These are phyloP conservation scores for Lophius piscatorius DNA, from an alignment of 2,113 vertebrate species.

Conservation along the genomic window DNA sequence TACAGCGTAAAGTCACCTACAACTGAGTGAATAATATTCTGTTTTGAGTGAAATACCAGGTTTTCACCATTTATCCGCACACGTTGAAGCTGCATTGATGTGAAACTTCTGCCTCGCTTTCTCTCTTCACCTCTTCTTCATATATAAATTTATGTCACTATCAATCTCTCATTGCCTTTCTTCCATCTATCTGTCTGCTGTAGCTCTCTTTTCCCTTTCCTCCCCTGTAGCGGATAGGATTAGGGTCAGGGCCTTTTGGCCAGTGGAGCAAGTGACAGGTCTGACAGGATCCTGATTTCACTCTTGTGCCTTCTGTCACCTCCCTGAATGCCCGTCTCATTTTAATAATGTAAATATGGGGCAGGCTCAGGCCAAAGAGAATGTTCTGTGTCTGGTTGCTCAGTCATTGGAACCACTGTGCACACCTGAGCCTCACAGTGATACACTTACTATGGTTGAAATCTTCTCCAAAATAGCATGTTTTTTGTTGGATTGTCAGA, in stretches of 20 bases:
- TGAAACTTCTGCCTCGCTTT: background rate
- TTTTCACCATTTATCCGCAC: background rate
- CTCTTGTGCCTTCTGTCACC: constrained; percentile 76
- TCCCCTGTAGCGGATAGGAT: constrained; percentile 72
- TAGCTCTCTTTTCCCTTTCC: constrained; percentile 43
- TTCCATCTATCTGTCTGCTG: constrained; percentile 2
- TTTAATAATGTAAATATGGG: constrained; percentile 80
- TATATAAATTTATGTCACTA: constrained; percentile 12
- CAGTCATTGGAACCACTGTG: constrained; percentile 60
- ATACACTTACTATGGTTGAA: constrained; percentile 2
- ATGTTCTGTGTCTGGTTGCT: constrained; percentile 64
- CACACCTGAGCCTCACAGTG: constrained; percentile 48
- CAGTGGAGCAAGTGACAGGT: constrained; percentile 80
- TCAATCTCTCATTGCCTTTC: constrained; percentile 5
- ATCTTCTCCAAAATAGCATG: constrained; percentile 8
- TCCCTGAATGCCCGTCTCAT: constrained; percentile 71
- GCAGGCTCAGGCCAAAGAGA: constrained; percentile 60
- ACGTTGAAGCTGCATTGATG: background rate
- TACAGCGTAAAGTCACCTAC: no score
- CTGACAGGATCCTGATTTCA: constrained; percentile 77
- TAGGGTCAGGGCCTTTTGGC: constrained; percentile 76
- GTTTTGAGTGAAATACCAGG: background rate
- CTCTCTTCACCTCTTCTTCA: background rate
- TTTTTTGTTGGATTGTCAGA: background rate
- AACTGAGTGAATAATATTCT: constrained; percentile 1